Evolutionary conservation across 1,140 invertebrate genomes (phyloP), one percentile per base, ranked within the genome.

Genomic region (Leptopilina boulardi): DNA sequence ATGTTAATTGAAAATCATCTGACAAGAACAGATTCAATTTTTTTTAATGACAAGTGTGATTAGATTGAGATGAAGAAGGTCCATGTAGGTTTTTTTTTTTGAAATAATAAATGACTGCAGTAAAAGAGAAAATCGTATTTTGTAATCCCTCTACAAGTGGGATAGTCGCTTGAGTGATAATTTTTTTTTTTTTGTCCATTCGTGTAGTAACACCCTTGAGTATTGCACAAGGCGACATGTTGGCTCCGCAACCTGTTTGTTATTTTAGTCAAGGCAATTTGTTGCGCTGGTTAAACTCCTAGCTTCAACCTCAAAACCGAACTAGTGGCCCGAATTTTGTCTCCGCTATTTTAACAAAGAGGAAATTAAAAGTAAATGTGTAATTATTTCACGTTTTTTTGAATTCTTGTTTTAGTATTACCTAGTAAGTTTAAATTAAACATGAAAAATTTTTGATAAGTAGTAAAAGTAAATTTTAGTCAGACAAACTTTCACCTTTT

Each of bases 191-290:
- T 84, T 85, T 84, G 71, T 75, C 30, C 66, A 73, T 54, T 56
- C 73, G 42, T 18, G 73, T 71, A 73, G 75, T 76, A 74, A 82
- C 77, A 81, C 77, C 77, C 81, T 21, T 51, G 81, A 81, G 79
- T 75, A 79, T 80, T 80, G 51, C 75, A 38, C 47, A 66, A 54
- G 51, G 70, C 77, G 75, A 79, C 80, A 73, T 54, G 47, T 34
- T 71, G 76, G 56, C 72, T 70, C 71, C 80, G 71, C 82, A 77
- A 79, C 78, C 78, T 83, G 84, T 85, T 85, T 83, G 83, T 84
- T 84, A 80, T 51, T 76, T 85, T 83, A 85, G 84, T 82, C 82
- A 78, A 81, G 73, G 84, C 79, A 78, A 85, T 85, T 85, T 83
- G 83, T 85, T 81, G 78, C 75, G 70, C 71, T 76, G 59, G 18